A percentile compares a stretch with the other conserved stretches of the same genome.
Evolutionary conservation across 2,888 invertebrate genomes (phyloP).

Genomic region (Amphipoea lucens): DNA sequence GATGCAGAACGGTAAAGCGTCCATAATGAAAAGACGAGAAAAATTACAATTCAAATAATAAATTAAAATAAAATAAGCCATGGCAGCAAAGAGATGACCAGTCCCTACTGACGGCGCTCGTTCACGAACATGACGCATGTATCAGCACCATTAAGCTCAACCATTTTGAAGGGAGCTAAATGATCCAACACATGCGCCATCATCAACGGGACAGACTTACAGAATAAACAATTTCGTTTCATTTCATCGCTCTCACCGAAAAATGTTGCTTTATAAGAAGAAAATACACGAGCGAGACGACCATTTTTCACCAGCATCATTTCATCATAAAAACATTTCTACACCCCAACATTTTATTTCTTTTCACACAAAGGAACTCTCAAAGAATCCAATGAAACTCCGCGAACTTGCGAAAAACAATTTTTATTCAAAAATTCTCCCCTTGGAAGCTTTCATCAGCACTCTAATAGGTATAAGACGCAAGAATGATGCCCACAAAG

Average conservation of each 20-base stretch:
- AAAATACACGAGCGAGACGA: slow-evolving; percentile 25
- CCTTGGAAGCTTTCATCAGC: slow-evolving; percentile 20
- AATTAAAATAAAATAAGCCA: no score
- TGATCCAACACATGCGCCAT: no score
- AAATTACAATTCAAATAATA: no score
- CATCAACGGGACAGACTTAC: no score
- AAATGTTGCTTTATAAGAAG: background rate
- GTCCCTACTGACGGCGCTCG: no score
- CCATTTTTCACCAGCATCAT: background rate
- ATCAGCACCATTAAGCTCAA: no score
- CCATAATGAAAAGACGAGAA: no score
- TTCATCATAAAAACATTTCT: background rate
- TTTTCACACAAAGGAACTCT: slow-evolving; percentile 26
- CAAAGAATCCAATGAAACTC: slow-evolving; percentile 30
- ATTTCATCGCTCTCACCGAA: background rate
- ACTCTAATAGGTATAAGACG: background rate
- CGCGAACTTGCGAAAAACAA: slow-evolving; percentile 30
- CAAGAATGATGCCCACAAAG: slow-evolving; percentile 4
- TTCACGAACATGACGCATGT: no score
- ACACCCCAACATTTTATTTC: slow-evolving; percentile 21
- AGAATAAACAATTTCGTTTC: background rate
- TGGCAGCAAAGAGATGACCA: no score
- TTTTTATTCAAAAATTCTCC: slow-evolving; percentile 27
- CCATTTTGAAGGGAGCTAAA: no score
- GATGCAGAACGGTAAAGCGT: no score